Percentiles rank a stretch among this genome's conserved stretches.
These are phyloP conservation scores for Drosophila lini DNA, from an alignment of 1,140 invertebrate genomes.

Conservation along the genomic window DNA sequence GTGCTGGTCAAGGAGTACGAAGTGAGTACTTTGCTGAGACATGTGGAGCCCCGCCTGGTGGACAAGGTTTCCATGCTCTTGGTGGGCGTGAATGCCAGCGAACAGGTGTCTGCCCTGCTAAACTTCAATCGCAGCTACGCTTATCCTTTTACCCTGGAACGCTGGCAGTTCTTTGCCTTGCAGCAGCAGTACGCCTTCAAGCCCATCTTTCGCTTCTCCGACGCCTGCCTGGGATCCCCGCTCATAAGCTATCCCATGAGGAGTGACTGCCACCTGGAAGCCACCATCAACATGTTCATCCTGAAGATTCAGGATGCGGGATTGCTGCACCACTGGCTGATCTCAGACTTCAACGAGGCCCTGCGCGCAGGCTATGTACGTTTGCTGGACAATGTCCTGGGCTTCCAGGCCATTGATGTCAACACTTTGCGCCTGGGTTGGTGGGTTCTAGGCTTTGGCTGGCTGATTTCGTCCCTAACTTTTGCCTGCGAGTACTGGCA, in stretches of 20 bases:
- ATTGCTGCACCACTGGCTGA: constrained; percentile 57
- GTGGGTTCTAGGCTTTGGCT: constrained; percentile 43
- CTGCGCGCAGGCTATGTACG: constrained; percentile 68
- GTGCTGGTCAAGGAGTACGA: constrained; percentile 71
- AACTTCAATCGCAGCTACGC: constrained; percentile 65
- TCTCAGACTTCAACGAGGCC: constrained; percentile 75
- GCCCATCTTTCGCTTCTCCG: constrained; percentile 66
- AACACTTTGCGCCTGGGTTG: constrained; percentile 61
- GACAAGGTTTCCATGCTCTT: constrained; percentile 46
- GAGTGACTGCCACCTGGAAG: constrained; percentile 64
- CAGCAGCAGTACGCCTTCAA: constrained; percentile 71
- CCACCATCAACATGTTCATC: constrained; percentile 59
- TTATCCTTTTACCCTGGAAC: constrained; percentile 72
- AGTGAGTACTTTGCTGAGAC: constrained; percentile 46
- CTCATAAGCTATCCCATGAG: constrained; percentile 70
- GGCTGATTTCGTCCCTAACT: constrained; percentile 9
- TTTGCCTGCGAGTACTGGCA: constrained; percentile 15
- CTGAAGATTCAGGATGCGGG: constrained; percentile 63
- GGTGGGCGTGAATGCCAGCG: constrained; percentile 54
- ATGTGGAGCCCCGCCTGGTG: constrained; percentile 47
- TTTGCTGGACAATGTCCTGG: constrained; percentile 54
- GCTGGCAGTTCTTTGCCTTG: constrained; percentile 67
- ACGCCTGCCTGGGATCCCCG: constrained; percentile 67
- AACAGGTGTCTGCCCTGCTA: constrained; percentile 63
- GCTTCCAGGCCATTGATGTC: constrained; percentile 60